Evolutionary conservation across 2,797 vertebrate genomes (phyloP).

Genomic region (Squalus acanthias): DNA sequence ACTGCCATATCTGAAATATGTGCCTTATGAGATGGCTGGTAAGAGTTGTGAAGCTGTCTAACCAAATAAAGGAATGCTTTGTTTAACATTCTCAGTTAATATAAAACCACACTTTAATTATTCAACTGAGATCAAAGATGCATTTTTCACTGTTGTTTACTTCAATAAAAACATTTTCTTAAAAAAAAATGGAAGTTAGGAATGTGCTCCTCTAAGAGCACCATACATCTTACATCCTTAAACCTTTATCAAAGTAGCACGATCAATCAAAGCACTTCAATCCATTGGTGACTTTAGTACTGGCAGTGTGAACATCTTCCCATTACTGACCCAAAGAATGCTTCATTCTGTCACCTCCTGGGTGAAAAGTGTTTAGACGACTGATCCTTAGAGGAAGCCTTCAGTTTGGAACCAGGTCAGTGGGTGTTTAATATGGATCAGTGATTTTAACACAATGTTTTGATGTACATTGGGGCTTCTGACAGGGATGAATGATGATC

Average conservation of each 20-base stretch:
- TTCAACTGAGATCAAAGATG: slow-evolving; percentile 19
- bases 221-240: slow-evolving; percentile 3
- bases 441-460: slow-evolving; percentile 34
- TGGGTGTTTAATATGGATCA: slow-evolving; percentile 33
- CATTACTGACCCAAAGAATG: slow-evolving; percentile 26
- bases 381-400: slow-evolving; percentile 29
- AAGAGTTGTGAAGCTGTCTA: not conserved
- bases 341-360: slow-evolving; percentile 17
- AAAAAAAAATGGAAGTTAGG: no score
- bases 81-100: slow-evolving; percentile 1
- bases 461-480: slow-evolving; percentile 27
- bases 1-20: not conserved
- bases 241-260: slow-evolving; percentile 23
- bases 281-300: slow-evolving; percentile 21
- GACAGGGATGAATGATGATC: slow-evolving; percentile 33
- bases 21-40: not conserved
- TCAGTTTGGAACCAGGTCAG: slow-evolving; percentile 30
- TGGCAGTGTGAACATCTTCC: slow-evolving; percentile 20
- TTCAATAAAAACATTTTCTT: not conserved
- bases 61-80: slow-evolving; percentile 11
- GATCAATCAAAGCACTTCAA: slow-evolving; percentile 31
- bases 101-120: slow-evolving; percentile 29
- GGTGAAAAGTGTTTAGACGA: slow-evolving; percentile 27
- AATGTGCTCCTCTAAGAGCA: not conserved
- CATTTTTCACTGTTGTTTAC: not conserved